phyloP scores from a whole-genome alignment of 1,140 invertebrate genomes.

The Micrasema minimum region DNA sequence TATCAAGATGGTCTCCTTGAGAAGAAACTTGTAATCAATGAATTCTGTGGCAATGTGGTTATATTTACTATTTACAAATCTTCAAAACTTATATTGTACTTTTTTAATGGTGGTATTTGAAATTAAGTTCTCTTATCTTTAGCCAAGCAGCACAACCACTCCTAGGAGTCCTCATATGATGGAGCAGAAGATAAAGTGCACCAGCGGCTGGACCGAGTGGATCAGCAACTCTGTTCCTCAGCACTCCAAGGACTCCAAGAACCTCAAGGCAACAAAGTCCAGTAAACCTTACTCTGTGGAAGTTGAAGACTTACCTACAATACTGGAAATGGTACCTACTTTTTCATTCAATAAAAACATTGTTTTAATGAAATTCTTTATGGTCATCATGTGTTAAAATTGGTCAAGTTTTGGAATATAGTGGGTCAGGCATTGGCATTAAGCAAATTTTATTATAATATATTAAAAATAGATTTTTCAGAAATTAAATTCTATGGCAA shows the following conservation, averaged over 20 bases:
- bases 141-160: constrained; percentile 54
- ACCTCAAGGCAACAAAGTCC: constrained; percentile 49
- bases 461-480: too few relatives aligned
- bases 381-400: not conserved
- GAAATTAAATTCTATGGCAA: too few relatives aligned
- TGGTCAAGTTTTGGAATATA: too few relatives aligned
- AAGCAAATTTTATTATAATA: too few relatives aligned
- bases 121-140: constrained; percentile 18
- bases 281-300: constrained; percentile 64
- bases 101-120: too few relatives aligned
- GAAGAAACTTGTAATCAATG: too few relatives aligned
- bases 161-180: constrained; percentile 53
- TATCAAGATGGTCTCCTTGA: too few relatives aligned
- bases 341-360: not conserved
- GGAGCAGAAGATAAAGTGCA: constrained; percentile 65
- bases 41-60: too few relatives aligned
- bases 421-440: too few relatives aligned
- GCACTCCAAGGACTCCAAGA: constrained; percentile 54
- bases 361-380: constrained; percentile 37
- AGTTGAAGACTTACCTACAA: constrained; percentile 71
- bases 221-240: constrained; percentile 71
- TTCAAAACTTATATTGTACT: too few relatives aligned
- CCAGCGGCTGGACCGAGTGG: constrained; percentile 80
- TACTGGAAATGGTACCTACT: constrained; percentile 66
- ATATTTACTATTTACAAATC: too few relatives aligned